These are phyloP conservation scores for Mola mola DNA, from an alignment of 2,113 vertebrate species.

Conservation along the genomic window DNA sequence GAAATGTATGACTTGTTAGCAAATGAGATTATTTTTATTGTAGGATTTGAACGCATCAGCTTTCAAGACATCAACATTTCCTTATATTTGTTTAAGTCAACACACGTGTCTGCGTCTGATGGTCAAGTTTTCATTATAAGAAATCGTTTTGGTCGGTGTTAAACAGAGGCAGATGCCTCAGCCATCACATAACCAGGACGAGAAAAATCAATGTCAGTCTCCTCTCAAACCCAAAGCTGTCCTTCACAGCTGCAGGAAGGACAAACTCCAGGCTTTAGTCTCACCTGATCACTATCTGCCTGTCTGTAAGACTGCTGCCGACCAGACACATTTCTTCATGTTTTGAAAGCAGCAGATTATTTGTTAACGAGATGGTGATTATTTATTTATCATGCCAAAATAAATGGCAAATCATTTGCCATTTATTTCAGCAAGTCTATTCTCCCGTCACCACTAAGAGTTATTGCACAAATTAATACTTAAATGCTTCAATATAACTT, in stretches of 20 bases:
- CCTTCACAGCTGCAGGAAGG: constrained; percentile 70
- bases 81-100: not conserved
- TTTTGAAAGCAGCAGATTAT: constrained; percentile 9
- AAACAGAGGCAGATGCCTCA: constrained; percentile 42
- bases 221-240: constrained; percentile 56
- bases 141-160: constrained; percentile 17
- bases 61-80: not conserved
- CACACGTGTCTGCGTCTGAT: not conserved
- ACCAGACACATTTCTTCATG: constrained; percentile 3
- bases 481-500: too few relatives aligned
- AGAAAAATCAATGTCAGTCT: constrained; percentile 62
- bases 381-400: too few relatives aligned
- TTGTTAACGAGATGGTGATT: too few relatives aligned
- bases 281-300: constrained; percentile 61
- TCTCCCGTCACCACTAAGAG: not conserved
- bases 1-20: constrained; percentile 45
- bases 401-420: too few relatives aligned
- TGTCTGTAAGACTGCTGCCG: constrained; percentile 30
- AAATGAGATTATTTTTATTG: constrained; percentile 49
- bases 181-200: constrained; percentile 48
- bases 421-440: too few relatives aligned
- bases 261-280: constrained; percentile 59
- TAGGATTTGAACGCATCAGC: constrained; percentile 10
- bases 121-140: constrained; percentile 1
- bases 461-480: not conserved